Conservation (phyloP, 2,797 vertebrate genomes). For the Pelobates cultripes region DNA sequence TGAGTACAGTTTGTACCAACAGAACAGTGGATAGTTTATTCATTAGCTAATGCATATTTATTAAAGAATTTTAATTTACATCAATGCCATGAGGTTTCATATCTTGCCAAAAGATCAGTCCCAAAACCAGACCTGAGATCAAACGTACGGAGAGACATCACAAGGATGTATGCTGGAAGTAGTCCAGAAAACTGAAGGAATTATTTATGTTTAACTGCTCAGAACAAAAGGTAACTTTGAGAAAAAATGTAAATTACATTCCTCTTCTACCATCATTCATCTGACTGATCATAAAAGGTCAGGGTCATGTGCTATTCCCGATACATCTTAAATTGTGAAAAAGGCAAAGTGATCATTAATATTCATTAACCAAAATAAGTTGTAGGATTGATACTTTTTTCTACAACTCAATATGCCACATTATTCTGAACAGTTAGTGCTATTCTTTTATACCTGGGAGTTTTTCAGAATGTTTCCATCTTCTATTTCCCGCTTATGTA, state of each 20-base stretch:
- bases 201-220: conserved; percentile 55
- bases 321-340: conserved; percentile 36
- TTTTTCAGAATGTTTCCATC: background rate
- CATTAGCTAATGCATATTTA: conserved; percentile 74
- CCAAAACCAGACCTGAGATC: conserved; percentile 64
- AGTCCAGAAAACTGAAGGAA: conserved; percentile 45
- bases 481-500: background rate
- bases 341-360: conserved; percentile 42
- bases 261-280: conserved; percentile 50
- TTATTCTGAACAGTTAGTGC: background rate
- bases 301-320: conserved; percentile 27
- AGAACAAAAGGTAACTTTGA: conserved; percentile 48
- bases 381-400: conserved; percentile 3
- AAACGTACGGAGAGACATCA: conserved; percentile 62
- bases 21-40: conserved; percentile 64
- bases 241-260: conserved; percentile 39
- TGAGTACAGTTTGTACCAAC: conserved; percentile 68
- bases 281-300: conserved; percentile 56
- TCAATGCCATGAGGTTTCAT: conserved; percentile 67
- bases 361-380: conserved; percentile 3
- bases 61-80: conserved; percentile 68
- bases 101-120: conserved; percentile 66
- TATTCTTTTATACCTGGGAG: background rate
- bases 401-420: background rate
- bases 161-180: conserved; percentile 52